These are phyloP conservation scores for Psilopsiagon aurifrons DNA, from an alignment of 2,113 vertebrate genomes.

Conservation along the genomic window DNA sequence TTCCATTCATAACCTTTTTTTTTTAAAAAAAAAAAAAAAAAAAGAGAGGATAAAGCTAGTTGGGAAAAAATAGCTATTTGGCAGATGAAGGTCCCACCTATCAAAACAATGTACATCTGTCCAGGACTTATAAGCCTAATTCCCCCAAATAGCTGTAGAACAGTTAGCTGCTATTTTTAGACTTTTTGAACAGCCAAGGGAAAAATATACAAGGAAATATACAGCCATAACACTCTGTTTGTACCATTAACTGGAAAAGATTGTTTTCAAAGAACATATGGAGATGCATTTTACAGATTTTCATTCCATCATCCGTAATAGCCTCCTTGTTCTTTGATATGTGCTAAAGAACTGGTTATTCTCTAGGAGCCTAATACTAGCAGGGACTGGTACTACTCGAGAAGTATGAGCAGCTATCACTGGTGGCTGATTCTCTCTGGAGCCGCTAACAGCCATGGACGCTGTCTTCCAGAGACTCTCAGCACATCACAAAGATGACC, in stretches of 20 bases:
- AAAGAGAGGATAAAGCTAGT: neutral
- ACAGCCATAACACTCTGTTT: neutral
- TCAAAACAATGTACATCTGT: conserved; percentile 8
- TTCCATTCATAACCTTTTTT: neutral
- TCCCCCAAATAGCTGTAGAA: neutral
- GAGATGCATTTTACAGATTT: neutral
- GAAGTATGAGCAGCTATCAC: neutral
- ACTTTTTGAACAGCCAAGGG: neutral
- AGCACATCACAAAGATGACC: neutral
- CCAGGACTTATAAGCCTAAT: neutral
- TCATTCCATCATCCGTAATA: neutral
- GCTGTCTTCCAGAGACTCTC: neutral
- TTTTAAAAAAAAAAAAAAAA: neutral
- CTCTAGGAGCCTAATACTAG: neutral
- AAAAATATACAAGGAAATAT: neutral
- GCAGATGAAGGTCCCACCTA: conserved; percentile 16
- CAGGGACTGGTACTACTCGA: neutral
- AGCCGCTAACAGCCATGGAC: neutral
- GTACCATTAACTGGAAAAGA: neutral
- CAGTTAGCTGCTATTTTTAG: conserved; percentile 9
- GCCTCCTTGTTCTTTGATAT: neutral
- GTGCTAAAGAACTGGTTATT: neutral
- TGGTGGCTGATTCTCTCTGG: neutral
- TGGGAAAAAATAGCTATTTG: neutral
- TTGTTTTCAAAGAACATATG: neutral